A percentile compares a stretch with the other conserved stretches of the same genome.
phyloP scores from a whole-genome alignment of 1,140 invertebrate genomes.

The Mesaphorura yosii region DNA sequence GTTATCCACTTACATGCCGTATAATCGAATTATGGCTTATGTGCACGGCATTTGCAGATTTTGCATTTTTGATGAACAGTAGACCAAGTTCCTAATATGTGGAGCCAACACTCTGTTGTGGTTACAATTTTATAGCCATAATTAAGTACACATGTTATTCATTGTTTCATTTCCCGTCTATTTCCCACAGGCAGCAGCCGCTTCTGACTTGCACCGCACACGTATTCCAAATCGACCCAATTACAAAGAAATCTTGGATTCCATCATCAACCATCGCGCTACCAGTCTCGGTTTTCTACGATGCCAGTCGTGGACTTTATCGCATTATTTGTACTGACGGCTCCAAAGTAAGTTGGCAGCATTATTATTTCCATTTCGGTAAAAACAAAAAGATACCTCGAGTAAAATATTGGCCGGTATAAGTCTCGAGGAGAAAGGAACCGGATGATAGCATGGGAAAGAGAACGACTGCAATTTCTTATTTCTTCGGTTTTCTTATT shows the following conservation, averaged over 20 bases:
- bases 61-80: no score
- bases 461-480: background rate
- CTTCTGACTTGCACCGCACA: slow-evolving; percentile 46
- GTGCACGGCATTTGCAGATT: no score
- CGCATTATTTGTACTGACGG: slow-evolving; percentile 95
- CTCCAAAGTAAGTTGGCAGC: slow-evolving; percentile 71
- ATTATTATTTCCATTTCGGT: no score
- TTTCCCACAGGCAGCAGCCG: slow-evolving; percentile 28
- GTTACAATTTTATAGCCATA: no score
- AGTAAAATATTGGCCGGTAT: background rate
- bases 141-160: no score
- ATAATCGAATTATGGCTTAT: no score
- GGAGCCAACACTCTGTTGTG: no score
- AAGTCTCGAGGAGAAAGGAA: background rate
- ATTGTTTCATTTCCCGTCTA: no score
- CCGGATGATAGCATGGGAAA: background rate
- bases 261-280: slow-evolving; percentile 90
- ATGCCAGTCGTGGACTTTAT: slow-evolving; percentile 88
- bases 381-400: background rate
- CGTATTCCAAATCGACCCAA: slow-evolving; percentile 98
- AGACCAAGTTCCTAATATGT: no score
- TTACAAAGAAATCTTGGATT: slow-evolving; percentile 96
- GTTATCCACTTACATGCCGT: no score
- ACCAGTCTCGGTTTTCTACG: slow-evolving; percentile 93
- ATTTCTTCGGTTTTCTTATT: background rate